Conservation (phyloP, 2,888 invertebrate genomes). For the Heliconius ismenius region DNA sequence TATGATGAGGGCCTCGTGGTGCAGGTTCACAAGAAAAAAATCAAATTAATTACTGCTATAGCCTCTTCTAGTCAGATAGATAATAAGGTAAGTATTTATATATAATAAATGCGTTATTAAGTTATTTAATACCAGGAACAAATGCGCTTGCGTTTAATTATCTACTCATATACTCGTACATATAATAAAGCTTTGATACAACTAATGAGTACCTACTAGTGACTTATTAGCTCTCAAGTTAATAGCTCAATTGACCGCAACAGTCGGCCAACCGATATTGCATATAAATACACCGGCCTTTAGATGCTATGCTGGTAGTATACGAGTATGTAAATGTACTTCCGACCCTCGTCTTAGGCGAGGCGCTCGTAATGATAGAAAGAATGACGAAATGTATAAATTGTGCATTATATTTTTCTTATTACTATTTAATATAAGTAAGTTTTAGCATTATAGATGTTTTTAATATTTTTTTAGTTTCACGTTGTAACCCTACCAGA, state of each 20-base stretch:
- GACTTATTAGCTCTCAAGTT: constrained; percentile 32
- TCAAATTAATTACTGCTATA: not conserved
- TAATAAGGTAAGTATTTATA: not conserved
- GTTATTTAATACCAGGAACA: not conserved
- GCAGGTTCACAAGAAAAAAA: too few species aligned
- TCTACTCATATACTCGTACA: constrained; percentile 15
- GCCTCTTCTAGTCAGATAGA: not conserved
- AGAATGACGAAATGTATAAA: not conserved
- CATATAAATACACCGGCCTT: constrained; percentile 66
- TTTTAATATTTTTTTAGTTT: not conserved
- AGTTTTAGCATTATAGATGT: not conserved
- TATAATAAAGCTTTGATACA: constrained; percentile 18
- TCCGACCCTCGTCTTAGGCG: constrained; percentile 56
- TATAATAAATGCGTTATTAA: not conserved
- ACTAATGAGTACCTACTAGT: constrained; percentile 17
- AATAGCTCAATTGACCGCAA: constrained; percentile 35
- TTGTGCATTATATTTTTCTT: not conserved
- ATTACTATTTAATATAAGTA: not conserved
- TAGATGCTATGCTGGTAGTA: constrained; percentile 63
- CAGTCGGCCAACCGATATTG: constrained; percentile 52
- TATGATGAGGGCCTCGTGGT: too few species aligned
- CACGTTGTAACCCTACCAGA: not conserved
- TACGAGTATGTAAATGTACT: constrained; percentile 64
- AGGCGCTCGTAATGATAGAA: constrained; percentile 14
- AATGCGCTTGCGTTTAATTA: constrained; percentile 12